Base-by-base conservation (phyloP, 2,888 invertebrate species). In the Acanthococcus lagerstroemiae region DNA sequence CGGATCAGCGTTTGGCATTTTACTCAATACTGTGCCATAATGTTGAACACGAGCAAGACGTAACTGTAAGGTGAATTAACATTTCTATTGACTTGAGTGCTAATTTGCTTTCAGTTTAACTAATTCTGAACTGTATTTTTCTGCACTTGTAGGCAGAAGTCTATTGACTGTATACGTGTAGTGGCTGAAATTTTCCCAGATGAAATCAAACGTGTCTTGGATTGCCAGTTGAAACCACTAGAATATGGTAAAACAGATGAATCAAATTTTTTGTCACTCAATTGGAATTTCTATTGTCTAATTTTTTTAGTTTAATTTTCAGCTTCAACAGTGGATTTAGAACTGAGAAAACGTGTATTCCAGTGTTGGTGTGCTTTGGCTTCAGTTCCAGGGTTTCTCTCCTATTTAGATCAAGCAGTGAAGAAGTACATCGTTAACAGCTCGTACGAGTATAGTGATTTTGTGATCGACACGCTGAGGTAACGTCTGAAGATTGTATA, bases 391-490 rank as follows among this genome's bases (percentile, higher is more conserved):
- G 60, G 60, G 9, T 60, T 60, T 21, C 17, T 26, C 5, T 27
- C n/a, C 9, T 60, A 60, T 25, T 48, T 60, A 15, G 50, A 50
- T 9, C 22, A 48, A 2, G 27, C 50, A 12, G 22, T 60, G 4
- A 60, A 24, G 30, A 27, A 9, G 2, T 24, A 60, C 24, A 21
- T 60, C 1, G 48, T 26, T 15, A 19, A 27, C 12, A 12, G 19
- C n/a, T 27, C 48, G 15, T 4, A 12, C 12, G 60, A 60, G 12
- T 19, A 19, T n/a, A 30, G 48, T 50, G 21, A 22, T 26, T 48
- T 50, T 21, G 22, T 60, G 6, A 60, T 60, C 19, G 60, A 60
- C 17, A 26, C 26, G 25, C 21, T 60, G n/a, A 60, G 19, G 60
- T 60, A 48, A 9, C 1, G 37, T 37, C n/a, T n/a, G 3, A 37